Evolutionary conservation across 1,140 invertebrate genomes (phyloP).

Genomic region (Coelopa frigida): DNA sequence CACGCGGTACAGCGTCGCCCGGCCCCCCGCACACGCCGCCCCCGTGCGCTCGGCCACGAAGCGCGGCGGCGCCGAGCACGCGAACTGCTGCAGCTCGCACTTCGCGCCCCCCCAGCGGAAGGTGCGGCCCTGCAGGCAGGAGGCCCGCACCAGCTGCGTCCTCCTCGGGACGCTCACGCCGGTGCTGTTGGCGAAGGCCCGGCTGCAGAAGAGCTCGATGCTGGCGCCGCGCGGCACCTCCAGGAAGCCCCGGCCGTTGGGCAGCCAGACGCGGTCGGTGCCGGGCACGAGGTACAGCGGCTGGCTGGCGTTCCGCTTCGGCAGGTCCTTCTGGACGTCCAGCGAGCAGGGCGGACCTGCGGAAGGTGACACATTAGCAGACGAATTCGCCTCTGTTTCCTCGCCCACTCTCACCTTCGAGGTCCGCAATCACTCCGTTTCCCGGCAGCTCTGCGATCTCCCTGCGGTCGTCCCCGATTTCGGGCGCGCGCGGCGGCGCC

Average conservation of each 20-base stretch:
- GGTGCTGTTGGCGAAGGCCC: conserved; percentile 18
- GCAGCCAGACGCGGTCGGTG: conserved; percentile 27
- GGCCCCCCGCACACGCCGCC: conserved; percentile 14
- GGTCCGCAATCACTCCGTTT: too few relatives aligned
- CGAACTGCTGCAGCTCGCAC: conserved; percentile 24
- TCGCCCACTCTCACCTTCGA: too few relatives aligned
- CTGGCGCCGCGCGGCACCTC: conserved; percentile 20
- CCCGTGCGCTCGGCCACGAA: conserved; percentile 22
- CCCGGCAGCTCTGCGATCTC: too few relatives aligned
- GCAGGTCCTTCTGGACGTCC: conserved; percentile 28
- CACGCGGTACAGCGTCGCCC: conserved; percentile 26
- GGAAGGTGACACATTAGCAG: too few relatives aligned
- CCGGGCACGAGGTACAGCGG: conserved; percentile 28
- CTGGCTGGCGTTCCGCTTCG: conserved; percentile 17
- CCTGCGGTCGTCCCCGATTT: too few relatives aligned
- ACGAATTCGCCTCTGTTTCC: too few relatives aligned
- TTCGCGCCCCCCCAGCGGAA: conserved; percentile 22
- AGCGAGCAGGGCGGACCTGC: conserved; percentile 23
- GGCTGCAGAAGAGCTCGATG: conserved; percentile 29
- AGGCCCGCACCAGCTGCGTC: conserved; percentile 15
- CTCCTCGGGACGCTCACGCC: background rate
- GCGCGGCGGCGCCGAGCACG: conserved; percentile 16
- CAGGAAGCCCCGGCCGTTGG: conserved; percentile 23
- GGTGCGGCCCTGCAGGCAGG: conserved; percentile 23
- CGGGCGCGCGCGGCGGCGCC: too few relatives aligned